Evolutionary conservation across 2,113 vertebrate genomes (phyloP).

Genomic region (Cinclus cinclus): DNA sequence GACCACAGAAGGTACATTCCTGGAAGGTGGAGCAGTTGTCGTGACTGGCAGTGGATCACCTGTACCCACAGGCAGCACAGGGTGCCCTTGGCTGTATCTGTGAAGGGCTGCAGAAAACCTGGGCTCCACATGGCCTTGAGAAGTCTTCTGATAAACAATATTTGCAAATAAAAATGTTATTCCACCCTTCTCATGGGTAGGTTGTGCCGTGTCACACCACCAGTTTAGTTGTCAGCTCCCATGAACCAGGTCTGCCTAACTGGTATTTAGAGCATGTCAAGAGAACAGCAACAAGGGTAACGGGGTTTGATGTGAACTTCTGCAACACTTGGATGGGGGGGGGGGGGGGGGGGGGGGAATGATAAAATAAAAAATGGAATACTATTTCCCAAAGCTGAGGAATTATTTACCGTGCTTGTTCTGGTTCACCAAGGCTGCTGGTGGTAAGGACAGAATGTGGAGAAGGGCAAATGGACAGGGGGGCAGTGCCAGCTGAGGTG

Average conservation of each 20-base stretch:
- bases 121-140: background rate
- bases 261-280: background rate
- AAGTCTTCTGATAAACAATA: background rate
- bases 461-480: background rate
- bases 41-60: background rate
- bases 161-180: background rate
- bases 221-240: background rate
- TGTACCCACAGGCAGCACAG: background rate
- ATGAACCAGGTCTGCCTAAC: background rate
- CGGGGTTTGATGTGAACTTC: background rate
- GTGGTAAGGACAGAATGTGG: background rate
- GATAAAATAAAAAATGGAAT: background rate
- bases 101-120: background rate
- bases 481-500: background rate
- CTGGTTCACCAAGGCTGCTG: background rate
- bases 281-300: background rate
- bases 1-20: background rate
- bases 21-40: background rate
- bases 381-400: background rate
- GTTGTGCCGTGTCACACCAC: background rate
- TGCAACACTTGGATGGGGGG: background rate
- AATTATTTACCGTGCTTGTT: background rate
- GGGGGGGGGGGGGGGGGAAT: background rate
- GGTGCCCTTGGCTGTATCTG: rapidly evolving
- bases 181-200: background rate